Evolutionary conservation across 2,888 invertebrate species (phyloP).

Genomic region (Temnothorax unifasciatus): DNA sequence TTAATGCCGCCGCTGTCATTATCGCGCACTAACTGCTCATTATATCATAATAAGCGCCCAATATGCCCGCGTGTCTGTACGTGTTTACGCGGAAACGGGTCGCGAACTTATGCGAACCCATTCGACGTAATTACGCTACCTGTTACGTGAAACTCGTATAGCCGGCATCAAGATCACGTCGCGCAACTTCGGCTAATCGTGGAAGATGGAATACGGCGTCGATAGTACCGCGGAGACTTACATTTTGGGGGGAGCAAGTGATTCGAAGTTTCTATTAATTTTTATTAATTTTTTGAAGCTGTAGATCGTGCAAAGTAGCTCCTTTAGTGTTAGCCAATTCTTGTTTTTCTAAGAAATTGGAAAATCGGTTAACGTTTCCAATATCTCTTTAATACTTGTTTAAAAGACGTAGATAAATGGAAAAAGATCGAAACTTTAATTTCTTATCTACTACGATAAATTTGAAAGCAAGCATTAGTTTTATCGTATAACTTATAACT

Average conservation of each 20-base stretch:
- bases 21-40: slow-evolving; percentile 73
- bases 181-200: slow-evolving; percentile 47
- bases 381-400: background rate
- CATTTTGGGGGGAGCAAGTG: background rate
- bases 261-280: background rate
- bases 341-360: background rate
- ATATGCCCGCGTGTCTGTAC: slow-evolving; percentile 14
- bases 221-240: background rate
- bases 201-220: slow-evolving; percentile 5
- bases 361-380: background rate
- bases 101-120: slow-evolving; percentile 63
- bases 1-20: slow-evolving; percentile 65
- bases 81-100: slow-evolving; percentile 20
- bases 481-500: no score
- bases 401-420: background rate
- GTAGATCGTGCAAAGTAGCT: background rate
- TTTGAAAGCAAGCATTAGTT: background rate
- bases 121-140: slow-evolving; percentile 73
- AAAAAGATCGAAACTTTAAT: background rate
- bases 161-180: slow-evolving; percentile 46
- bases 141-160: slow-evolving; percentile 66
- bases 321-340: background rate
- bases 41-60: slow-evolving; percentile 65
- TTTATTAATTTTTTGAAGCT: background rate
- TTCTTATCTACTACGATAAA: background rate